Base-by-base conservation (phyloP, 2,888 invertebrate genomes). In the Drosophila diplacantha region DNA sequence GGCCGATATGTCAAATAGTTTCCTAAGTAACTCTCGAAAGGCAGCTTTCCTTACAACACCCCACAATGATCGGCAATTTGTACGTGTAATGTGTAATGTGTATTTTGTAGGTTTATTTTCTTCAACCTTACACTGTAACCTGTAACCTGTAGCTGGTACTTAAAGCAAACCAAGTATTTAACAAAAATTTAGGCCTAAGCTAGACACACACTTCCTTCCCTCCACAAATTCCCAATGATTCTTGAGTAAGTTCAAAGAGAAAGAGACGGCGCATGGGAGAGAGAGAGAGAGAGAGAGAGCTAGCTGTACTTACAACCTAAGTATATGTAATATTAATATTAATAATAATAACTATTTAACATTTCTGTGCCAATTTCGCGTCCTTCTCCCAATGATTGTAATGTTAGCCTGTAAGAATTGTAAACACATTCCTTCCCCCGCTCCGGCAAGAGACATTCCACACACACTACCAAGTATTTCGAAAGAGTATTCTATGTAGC, bases 1-100 rank as follows among this genome's bases (percentile, higher is more conserved):
- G 54, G 49, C 5, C 55, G 55, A 3, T 34, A 63, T 46, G 63
- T 63, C 64, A 62, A 63, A 62, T 62, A 62, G 62, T 38, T 51
- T 32, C 20, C 8, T 5, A 35, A 31, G 44, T 14, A 46, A 52
- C 35, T n/a, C 26, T n/a, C 24, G 16, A 12, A 20, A 31, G 66
- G 64, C 66, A 56, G 39, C 65, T 50, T 66, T 44, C 44, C 43
- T 29, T 14, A 38, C 20, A 20, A 22, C 20, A 5, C 7, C 12
- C 5, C 18, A 37, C 37, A 37, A 37, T 39, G n/a, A n/a, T n/a
- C n/a, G n/a, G n/a, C 5, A 22, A 22, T 22, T 39, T 39, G 39
- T 39, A 4, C 3, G 2, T 22, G 22, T 7, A 24, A 18, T 24
- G 43, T 44, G 5, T 2, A 44, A 29, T 9, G 18, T 41, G 22